Conservation (phyloP, 1,140 invertebrate genomes). For the Drosophila nikananu region DNA sequence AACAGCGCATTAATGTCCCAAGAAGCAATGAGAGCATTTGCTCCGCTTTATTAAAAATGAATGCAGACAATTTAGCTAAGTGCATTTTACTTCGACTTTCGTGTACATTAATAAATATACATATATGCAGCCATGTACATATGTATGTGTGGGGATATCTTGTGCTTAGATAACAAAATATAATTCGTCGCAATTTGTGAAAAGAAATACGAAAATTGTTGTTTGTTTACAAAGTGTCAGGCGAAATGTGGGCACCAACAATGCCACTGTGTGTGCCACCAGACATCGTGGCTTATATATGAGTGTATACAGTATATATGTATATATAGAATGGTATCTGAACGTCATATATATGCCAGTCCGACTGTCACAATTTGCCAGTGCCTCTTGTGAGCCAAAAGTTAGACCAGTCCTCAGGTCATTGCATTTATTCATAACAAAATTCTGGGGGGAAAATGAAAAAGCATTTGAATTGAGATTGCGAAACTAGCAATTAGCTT, state of each 20-base stretch:
- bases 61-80: conserved; percentile 49
- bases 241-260: conserved; percentile 56
- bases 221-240: conserved; percentile 68
- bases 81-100: conserved; percentile 17
- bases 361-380: conserved; percentile 8
- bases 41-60: conserved; percentile 30
- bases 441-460: conserved; percentile 5
- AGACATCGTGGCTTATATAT: conserved; percentile 26
- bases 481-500: conserved; percentile 30
- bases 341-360: conserved; percentile 31
- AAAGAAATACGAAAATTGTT: conserved; percentile 54
- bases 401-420: conserved; percentile 22
- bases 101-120: conserved; percentile 7
- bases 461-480: conserved; percentile 24
- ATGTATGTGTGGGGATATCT: conserved; percentile 18
- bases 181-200: conserved; percentile 69
- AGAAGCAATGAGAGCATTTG: conserved; percentile 13
- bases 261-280: conserved; percentile 40
- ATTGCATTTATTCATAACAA: conserved; percentile 26
- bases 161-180: conserved; percentile 68
- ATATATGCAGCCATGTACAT: conserved; percentile 7
- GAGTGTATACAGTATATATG: conserved; percentile 9
- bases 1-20: conserved; percentile 25
- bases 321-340: conserved; percentile 32
- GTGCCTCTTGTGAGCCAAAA: conserved; percentile 24